These are phyloP conservation scores for Lytechinus pictus DNA, from an alignment of 35 echinoderm and acorn worm genomes.

Conservation along the genomic window DNA sequence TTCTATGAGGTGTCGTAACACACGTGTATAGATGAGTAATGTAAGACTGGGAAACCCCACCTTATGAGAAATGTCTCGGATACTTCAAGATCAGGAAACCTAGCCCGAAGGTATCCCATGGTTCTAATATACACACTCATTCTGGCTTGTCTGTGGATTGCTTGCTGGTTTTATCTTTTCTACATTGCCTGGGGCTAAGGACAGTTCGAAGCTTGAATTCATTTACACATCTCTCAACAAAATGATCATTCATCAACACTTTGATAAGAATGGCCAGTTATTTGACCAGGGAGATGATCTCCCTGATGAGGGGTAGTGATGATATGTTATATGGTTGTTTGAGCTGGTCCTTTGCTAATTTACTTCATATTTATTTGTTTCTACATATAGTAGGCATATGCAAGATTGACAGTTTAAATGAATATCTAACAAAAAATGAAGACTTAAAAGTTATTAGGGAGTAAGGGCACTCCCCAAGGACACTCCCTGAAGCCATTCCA, in stretches of 20 bases:
- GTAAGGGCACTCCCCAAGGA: background rate
- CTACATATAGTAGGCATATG: too few relatives aligned
- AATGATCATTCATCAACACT: background rate
- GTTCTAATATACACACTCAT: background rate
- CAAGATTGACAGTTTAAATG: too few relatives aligned
- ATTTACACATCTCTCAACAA: background rate
- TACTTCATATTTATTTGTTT: too few relatives aligned
- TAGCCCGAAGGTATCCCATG: background rate
- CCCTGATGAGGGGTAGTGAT: background rate
- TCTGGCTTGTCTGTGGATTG: background rate
- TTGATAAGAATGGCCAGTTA: background rate
- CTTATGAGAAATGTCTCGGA: background rate
- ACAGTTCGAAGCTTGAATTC: background rate
- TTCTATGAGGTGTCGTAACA: background rate
- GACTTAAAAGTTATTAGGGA: background rate
- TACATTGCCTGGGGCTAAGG: background rate
- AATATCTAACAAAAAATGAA: too few relatives aligned
- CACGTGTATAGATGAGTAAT: background rate
- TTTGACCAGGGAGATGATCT: too few relatives aligned
- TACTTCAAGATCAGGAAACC: slow-evolving; percentile 1
- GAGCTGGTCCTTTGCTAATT: too few relatives aligned
- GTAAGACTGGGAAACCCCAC: slow-evolving; percentile 7
- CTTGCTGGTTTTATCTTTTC: background rate
- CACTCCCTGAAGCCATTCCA: background rate
- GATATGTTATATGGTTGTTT: background rate